Evolutionary conservation across 2,888 invertebrate genomes (phyloP).

Genomic region (Drosophila kambysellisi): DNA sequence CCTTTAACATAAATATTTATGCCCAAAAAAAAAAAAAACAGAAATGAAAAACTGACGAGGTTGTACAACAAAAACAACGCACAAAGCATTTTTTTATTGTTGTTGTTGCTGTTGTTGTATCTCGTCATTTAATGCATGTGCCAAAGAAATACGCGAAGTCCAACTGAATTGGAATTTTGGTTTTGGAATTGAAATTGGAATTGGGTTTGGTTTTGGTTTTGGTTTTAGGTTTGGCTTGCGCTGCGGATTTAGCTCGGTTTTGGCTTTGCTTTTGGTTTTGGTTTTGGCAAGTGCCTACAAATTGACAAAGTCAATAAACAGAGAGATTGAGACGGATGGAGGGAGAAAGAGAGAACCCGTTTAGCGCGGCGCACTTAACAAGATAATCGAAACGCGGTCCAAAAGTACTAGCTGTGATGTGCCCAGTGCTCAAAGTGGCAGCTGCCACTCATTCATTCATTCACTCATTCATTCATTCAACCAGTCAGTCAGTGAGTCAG

Average conservation of each 20-base stretch:
- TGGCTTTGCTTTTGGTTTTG: conserved; percentile 50
- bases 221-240: conserved; percentile 33
- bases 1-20: conserved; percentile 76
- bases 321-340: background rate
- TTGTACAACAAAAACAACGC: conserved; percentile 27
- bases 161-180: conserved; percentile 32
- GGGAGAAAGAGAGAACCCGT: conserved; percentile 25
- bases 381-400: conserved; percentile 21
- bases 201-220: conserved; percentile 24
- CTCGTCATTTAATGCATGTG: conserved; percentile 21
- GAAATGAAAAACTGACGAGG: conserved; percentile 31
- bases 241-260: conserved; percentile 19
- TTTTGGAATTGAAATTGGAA: conserved; percentile 12
- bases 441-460: conserved; percentile 50
- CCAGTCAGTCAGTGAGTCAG: conserved; percentile 41
- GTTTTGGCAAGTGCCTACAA: conserved; percentile 64
- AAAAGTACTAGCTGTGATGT: conserved; percentile 18
- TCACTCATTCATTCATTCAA: conserved; percentile 41
- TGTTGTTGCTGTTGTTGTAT: conserved; percentile 16
- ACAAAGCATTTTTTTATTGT: conserved; percentile 13
- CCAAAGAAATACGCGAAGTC: conserved; percentile 28
- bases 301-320: conserved; percentile 59
- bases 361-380: conserved; percentile 37
- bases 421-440: conserved; percentile 37
- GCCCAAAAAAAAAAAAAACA: conserved; percentile 58